These are phyloP conservation scores for Sander lucioperca DNA, from an alignment of 2,113 vertebrate genomes.

Conservation along the genomic window DNA sequence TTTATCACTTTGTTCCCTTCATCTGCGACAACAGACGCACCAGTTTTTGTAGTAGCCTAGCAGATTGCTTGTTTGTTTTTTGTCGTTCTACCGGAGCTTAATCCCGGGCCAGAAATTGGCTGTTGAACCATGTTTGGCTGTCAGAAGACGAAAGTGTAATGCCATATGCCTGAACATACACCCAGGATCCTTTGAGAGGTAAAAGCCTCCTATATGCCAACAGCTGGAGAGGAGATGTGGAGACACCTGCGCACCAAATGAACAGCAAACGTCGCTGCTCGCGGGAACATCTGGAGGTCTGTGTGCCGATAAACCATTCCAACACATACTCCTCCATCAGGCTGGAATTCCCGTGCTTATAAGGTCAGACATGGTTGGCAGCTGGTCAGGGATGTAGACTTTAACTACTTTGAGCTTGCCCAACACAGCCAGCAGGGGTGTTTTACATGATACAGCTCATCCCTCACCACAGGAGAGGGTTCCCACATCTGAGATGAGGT, in stretches of 20 bases:
- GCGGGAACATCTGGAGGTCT: conserved; percentile 82
- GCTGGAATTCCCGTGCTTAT: conserved; percentile 72
- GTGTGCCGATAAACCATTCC: conserved; percentile 65
- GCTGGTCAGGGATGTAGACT: conserved; percentile 70
- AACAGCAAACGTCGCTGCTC: conserved; percentile 68
- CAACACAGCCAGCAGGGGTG: conserved; percentile 41
- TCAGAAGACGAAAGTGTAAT: conserved; percentile 81
- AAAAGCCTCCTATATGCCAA: conserved; percentile 69
- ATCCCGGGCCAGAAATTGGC: conserved; percentile 79
- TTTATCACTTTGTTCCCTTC: conserved; percentile 56
- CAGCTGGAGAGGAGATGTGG: conserved; percentile 82
- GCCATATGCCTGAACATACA: conserved; percentile 81
- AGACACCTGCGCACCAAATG: conserved; percentile 85
- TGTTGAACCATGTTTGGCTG: conserved; percentile 81
- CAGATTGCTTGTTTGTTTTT: conserved; percentile 79
- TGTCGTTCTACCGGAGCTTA: conserved; percentile 68
- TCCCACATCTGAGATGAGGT: conserved; percentile 76
- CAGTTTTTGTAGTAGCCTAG: conserved; percentile 69
- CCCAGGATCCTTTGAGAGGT: conserved; percentile 79
- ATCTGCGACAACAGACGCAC: conserved; percentile 49
- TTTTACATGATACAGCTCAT: conserved; percentile 74
- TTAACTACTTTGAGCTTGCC: conserved; percentile 65
- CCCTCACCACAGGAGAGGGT: conserved; percentile 32
- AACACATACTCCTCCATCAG: conserved; percentile 62
- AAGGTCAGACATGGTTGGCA: conserved; percentile 77